Evolutionary conservation across 92 coral and sea anemone species (phyloP).

Genomic region (Epizoanthus illoricatus): DNA sequence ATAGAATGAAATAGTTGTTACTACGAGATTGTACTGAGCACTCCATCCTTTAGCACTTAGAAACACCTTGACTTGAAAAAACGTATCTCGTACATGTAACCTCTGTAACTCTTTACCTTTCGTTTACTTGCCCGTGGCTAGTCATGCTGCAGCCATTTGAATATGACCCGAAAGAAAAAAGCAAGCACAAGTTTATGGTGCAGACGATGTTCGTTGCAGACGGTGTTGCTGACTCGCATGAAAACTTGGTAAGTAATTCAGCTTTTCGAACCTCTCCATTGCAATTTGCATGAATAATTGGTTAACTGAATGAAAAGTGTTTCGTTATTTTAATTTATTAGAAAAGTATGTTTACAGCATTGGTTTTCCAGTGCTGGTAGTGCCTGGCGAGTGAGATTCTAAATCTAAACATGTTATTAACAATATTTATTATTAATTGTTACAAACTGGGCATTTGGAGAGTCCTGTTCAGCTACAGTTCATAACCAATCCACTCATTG

Average conservation of each 20-base stretch:
- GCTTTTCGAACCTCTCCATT: neutral
- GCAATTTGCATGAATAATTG: neutral
- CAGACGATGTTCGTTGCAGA: conserved; percentile 96
- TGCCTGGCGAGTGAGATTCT: too few relatives aligned
- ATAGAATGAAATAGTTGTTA: neutral
- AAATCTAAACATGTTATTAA: too few relatives aligned
- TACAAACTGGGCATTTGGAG: too few relatives aligned
- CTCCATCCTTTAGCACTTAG: neutral
- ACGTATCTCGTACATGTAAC: neutral
- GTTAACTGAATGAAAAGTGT: neutral
- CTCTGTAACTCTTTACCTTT: neutral
- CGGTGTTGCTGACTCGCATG: conserved; percentile 69
- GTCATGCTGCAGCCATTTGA: conserved; percentile 99
- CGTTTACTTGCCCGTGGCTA: conserved; percentile 21
- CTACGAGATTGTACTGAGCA: neutral
- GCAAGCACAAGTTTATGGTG: conserved; percentile 98
- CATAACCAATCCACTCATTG: too few relatives aligned
- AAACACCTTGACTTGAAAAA: neutral
- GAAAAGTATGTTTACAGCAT: neutral
- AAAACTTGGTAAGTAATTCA: conserved; percentile 67
- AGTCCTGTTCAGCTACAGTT: too few relatives aligned
- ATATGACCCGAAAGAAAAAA: conserved; percentile 94
- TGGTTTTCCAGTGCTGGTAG: too few relatives aligned
- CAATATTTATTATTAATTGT: too few relatives aligned
- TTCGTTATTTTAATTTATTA: too few relatives aligned